A percentile compares a stretch with the other conserved stretches of the same genome.
Evolutionary conservation across 2,113 vertebrate species (phyloP).

Genomic region (Tamias sibiricus): DNA sequence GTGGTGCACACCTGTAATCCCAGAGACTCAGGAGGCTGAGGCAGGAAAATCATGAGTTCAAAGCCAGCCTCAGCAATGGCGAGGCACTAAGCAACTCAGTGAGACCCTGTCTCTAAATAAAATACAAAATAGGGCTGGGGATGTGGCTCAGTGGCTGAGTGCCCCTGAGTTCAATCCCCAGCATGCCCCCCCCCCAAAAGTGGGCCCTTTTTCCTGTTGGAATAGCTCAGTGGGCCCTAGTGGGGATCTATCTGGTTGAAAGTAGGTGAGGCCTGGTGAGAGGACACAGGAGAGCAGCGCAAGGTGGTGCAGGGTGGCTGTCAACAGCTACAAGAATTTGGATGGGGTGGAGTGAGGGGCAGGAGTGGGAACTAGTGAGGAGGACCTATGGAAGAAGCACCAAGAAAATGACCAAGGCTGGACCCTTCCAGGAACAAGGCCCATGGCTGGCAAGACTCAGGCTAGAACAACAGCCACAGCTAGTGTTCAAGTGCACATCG

Average conservation of each 20-base stretch:
- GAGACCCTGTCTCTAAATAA: too few species aligned
- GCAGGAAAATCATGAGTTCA: too few species aligned
- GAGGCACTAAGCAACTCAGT: too few species aligned
- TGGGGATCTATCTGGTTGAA: neutral
- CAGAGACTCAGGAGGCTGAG: too few species aligned
- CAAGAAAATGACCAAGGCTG: neutral
- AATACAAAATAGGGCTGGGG: too few species aligned
- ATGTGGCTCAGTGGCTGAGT: too few species aligned
- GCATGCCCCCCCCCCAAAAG: neutral
- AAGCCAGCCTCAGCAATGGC: too few species aligned
- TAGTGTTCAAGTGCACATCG: fast-evolving
- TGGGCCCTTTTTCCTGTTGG: neutral
- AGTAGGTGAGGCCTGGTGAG: neutral
- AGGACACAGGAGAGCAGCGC: neutral
- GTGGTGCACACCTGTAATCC: too few species aligned
- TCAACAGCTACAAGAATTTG: neutral
- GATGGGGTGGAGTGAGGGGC: neutral
- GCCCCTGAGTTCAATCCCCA: too few species aligned
- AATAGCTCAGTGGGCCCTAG: neutral
- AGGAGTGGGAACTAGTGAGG: neutral
- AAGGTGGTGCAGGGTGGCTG: neutral
- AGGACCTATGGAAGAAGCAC: neutral
- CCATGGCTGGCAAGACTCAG: neutral
- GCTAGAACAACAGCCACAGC: neutral
- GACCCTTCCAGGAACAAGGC: neutral